A percentile compares a stretch with the other conserved stretches of the same genome.
Conservation (phyloP, 92 coral and sea anemone species). For the Palythoa heliodiscus region DNA sequence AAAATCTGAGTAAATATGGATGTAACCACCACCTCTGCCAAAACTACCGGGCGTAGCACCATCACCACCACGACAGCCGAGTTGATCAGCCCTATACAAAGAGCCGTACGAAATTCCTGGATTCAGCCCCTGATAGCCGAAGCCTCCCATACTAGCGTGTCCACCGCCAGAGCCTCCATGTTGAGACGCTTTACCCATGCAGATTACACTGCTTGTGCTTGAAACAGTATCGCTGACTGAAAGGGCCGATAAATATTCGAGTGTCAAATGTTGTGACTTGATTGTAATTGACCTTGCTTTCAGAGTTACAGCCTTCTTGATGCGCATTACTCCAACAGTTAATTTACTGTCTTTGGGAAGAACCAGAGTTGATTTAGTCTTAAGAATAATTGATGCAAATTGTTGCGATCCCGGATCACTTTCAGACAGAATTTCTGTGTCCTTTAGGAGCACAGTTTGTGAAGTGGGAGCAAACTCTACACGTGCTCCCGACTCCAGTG, state of each 20-base stretch:
- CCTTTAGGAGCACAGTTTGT: conserved; percentile 54
- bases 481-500: conserved; percentile 63
- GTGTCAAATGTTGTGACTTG: conserved; percentile 40
- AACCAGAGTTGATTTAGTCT: conserved; percentile 56
- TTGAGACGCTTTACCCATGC: conserved; percentile 43
- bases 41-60: conserved; percentile 46
- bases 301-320: too few species aligned
- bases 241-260: conserved; percentile 54
- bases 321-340: conserved; percentile 34
- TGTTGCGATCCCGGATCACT: conserved; percentile 64
- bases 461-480: conserved; percentile 57
- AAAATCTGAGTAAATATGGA: conserved; percentile 42
- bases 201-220: conserved; percentile 17
- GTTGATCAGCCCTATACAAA: conserved; percentile 43
- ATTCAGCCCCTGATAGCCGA: conserved; percentile 8
- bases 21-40: conserved; percentile 70
- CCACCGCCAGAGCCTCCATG: conserved; percentile 59
- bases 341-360: conserved; percentile 57
- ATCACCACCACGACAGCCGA: conserved; percentile 66
- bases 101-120: conserved; percentile 54
- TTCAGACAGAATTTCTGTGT: conserved; percentile 29
- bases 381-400: conserved; percentile 63
- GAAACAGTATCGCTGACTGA: conserved; percentile 44
- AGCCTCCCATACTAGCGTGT: conserved; percentile 63
- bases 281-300: conserved; percentile 1